phyloP scores from a whole-genome alignment of 2,797 vertebrate genomes.

The Anguilla anguilla region DNA sequence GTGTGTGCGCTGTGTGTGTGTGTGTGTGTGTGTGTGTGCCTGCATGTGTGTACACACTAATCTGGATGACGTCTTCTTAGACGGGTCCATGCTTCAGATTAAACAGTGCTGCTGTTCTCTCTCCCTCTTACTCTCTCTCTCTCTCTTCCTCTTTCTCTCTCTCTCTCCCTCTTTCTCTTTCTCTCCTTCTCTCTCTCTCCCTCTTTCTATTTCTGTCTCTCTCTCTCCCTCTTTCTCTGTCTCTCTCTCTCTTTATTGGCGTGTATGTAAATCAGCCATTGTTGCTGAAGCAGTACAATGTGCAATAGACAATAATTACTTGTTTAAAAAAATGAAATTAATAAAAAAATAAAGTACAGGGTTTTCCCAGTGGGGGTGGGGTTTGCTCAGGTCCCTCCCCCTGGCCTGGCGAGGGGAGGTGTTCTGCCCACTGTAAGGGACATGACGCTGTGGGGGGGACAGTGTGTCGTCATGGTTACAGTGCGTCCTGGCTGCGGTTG shows the following conservation, averaged over 20 bases:
- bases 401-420: too few relatives aligned
- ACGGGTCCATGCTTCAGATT: neutral
- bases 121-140: neutral
- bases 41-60: too few relatives aligned
- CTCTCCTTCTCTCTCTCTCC: too few relatives aligned
- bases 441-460: neutral
- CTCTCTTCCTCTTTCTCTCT: neutral
- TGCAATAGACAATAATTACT: too few relatives aligned
- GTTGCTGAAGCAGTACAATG: too few relatives aligned
- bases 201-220: too few relatives aligned
- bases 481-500: neutral
- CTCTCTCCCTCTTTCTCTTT: constrained; percentile 26
- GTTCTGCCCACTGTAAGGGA: too few relatives aligned
- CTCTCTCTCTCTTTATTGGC: too few relatives aligned
- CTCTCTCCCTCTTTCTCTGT: too few relatives aligned
- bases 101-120: neutral
- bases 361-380: neutral
- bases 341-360: too few relatives aligned
- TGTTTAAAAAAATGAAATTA: too few relatives aligned
- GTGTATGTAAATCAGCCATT: too few relatives aligned
- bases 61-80: neutral
- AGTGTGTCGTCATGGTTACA: neutral
- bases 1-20: neutral
- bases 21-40: neutral
- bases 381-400: neutral